Evolutionary conservation across 2,113 vertebrate species (phyloP).

Genomic region (Apus apus): DNA sequence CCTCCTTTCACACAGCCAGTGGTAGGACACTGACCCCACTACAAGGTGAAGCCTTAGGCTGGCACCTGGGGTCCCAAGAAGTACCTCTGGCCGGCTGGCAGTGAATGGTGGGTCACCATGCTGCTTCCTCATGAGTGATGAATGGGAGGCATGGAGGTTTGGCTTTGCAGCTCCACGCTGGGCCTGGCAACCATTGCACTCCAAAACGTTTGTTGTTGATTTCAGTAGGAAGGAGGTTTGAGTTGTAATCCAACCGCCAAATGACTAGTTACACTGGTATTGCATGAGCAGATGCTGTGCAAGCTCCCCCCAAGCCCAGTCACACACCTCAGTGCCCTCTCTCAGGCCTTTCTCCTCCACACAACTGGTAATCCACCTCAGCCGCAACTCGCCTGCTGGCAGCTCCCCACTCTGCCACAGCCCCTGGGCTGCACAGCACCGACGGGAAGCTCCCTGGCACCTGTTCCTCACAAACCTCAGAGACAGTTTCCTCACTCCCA

Average conservation of each 20-base stretch:
- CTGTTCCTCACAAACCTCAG: constrained; percentile 58
- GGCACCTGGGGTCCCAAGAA: not conserved
- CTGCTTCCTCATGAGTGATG: not conserved
- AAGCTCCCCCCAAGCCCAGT: not conserved
- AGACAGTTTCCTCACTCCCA: constrained; percentile 18
- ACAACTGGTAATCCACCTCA: constrained; percentile 80
- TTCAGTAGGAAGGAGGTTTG: not conserved
- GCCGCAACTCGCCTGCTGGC: constrained; percentile 6
- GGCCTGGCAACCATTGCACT: not conserved
- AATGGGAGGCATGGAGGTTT: not conserved
- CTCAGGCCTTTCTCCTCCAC: constrained; percentile 55
- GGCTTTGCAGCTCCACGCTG: not conserved
- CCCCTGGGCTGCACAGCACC: not conserved
- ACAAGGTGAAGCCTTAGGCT: not conserved
- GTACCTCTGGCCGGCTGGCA: not conserved
- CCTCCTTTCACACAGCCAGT: not conserved
- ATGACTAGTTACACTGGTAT: constrained; percentile 51
- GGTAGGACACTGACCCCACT: not conserved
- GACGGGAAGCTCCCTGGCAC: not conserved
- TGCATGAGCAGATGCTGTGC: not conserved
- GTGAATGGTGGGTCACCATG: accelerated
- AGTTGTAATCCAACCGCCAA: not conserved
- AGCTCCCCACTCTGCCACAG: not conserved
- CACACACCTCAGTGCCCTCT: constrained; percentile 19
- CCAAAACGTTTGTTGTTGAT: not conserved